phyloP scores from a whole-genome alignment of 2,888 invertebrate species.

The Cetonia aurata region DNA sequence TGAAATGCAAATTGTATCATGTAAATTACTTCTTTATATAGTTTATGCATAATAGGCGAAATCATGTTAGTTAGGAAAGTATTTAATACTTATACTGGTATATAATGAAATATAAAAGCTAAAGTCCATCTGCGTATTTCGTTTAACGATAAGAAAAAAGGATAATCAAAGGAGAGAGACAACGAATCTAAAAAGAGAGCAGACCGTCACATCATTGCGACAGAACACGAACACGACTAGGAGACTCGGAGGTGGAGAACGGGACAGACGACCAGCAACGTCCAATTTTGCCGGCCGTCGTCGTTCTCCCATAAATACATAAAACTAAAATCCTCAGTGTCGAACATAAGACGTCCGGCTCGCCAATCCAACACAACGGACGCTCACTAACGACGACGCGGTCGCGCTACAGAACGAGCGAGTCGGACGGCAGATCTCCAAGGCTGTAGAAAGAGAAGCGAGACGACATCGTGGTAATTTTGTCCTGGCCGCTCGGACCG shows the following conservation, averaged over 20 bases:
- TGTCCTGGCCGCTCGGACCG: conserved; percentile 60
- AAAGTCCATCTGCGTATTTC: too few species aligned
- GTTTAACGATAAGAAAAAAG: too few species aligned
- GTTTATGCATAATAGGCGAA: too few species aligned
- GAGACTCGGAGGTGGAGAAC: conserved; percentile 1
- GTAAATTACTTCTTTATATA: too few species aligned
- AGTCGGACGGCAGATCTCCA: conserved; percentile 10
- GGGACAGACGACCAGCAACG: neutral
- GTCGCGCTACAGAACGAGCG: neutral
- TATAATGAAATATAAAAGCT: too few species aligned
- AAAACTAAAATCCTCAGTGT: conserved; percentile 44
- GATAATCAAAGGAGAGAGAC: too few species aligned
- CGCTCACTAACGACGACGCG: neutral
- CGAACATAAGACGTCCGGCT: conserved; percentile 41
- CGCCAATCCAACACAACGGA: neutral
- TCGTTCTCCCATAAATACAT: conserved; percentile 41
- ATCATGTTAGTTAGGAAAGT: too few species aligned
- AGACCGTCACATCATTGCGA: neutral
- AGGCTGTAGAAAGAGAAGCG: conserved; percentile 39
- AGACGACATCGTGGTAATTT: conserved; percentile 52
- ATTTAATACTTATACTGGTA: too few species aligned
- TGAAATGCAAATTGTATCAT: too few species aligned
- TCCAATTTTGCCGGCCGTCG: conserved; percentile 3
- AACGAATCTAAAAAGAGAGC: conserved; percentile 5
- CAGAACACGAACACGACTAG: conserved; percentile 2